Evolutionary conservation across 2,113 vertebrate genomes (phyloP), one percentile per base, ranked within the genome.

Genomic region (Notiomystis cincta): DNA sequence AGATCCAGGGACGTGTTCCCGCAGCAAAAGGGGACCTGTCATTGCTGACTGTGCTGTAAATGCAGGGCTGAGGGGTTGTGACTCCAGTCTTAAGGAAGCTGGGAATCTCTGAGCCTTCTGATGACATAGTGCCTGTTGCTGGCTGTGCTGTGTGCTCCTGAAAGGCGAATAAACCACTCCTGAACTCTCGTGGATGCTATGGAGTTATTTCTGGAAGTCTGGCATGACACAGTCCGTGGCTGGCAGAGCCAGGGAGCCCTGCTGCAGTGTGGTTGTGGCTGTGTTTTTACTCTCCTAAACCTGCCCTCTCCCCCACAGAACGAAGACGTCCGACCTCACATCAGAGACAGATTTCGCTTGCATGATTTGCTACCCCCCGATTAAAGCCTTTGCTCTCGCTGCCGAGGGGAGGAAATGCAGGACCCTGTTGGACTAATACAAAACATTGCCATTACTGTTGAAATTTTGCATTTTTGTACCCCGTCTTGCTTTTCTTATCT

Each of bases 361-460:
- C 99, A 99, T 94, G 99, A 99, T 98, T 98, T 99, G 96, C 98
- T 99, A 97, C 99, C 99, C 89, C 99, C 99, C 13, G 99, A 99
- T 82, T 99, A 99, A 99, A 97, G 97, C 95, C 98, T 97, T 96
- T 84, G 56, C 87, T 91, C 94, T 82, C n/a, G 33, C 90, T 90
- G 77, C 96, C 96, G 96, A 97, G 98, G 98, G 98, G 98, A 98
- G 97, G 97, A 98, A 97, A 97, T 97, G 98, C 98, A 98, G 98
- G 98, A 98, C 96, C 98, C 98, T 98, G 98, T 98, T 98, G 98
- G 98, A 99, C 98, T 99, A 97, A 98, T 97, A 98, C 97, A 97
- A 98, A 98, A 98, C 98, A 98, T 99, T 99, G 98, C 98, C 99
- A 99, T 99, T 99, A 99, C 98, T 99, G 98, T 98, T 98, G 97